Evolutionary conservation across 2,113 vertebrate genomes (phyloP), one percentile per base, ranked within the genome.

Genomic region (Chitala chitala): DNA sequence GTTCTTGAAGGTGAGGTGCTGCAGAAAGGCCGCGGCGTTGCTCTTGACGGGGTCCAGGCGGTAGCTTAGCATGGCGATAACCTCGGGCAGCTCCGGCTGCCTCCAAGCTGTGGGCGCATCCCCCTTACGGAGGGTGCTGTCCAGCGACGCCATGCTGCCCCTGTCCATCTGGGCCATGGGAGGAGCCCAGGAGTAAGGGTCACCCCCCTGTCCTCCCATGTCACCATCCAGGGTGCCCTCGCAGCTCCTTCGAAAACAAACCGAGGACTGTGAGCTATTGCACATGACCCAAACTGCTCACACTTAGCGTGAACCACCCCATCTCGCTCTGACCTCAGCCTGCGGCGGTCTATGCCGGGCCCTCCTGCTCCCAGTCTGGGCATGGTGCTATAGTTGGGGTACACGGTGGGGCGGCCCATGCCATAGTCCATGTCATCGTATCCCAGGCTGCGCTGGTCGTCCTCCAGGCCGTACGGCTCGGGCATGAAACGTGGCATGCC

Each of bases 31-130:
- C 0, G 97, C 96, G 0, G 97, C 96, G 0, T 99, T 99, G 86
- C 94, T 94, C 81, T 89, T 95, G 79, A 98, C 96, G 0, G 96
- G 90, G 1, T 98, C 97, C 80, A 98, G 83, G 0, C 93, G 92
- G 83, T 96, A 98, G 73, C 92, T 95, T 9, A 99, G 91, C 96
- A 99, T 98, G 76, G 93, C 94, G 0, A 98, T 94, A 65, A 99
- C 97, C 84, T 99, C 96, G 0, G 96, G 92, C n/a, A 99, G 89
- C 81, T 98, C 96, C 0, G 97, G 97, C 75, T 98, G 94, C 36
- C 95, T 92, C 51, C 69, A 71, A n/a, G 68, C 7, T 7, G 51
- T 55, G 51, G 69, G n/a, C 26, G 17, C 46, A 0, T 91, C 84
- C 0, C 86, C 92, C 48, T 95, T 95, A 78, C 94, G 93, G 15